A percentile compares a stretch with the other conserved stretches of the same genome.
Conservation (phyloP, 2,797 vertebrate species). For the Cebuella pygmaea region DNA sequence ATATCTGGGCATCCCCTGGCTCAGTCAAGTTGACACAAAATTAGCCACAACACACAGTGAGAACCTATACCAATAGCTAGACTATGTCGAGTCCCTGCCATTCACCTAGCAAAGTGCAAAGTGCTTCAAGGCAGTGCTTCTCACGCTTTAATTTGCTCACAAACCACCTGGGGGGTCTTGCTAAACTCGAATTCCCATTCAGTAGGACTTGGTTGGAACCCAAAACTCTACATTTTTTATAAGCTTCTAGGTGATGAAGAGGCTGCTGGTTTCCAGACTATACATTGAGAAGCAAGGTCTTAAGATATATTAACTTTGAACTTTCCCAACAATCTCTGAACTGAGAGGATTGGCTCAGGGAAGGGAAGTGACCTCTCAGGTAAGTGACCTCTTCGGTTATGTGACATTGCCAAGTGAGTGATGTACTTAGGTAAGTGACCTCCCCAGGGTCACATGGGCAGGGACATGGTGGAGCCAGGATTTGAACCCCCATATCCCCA, state of each 20-base stretch:
- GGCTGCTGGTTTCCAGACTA: not conserved
- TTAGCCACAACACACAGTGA: not conserved
- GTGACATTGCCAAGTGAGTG: not conserved
- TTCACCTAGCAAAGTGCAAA: not conserved
- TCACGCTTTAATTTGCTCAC: not conserved
- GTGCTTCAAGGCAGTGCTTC: not conserved
- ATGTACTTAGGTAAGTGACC: not conserved
- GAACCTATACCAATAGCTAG: not conserved
- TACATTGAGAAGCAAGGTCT: not conserved
- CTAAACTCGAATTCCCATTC: not conserved
- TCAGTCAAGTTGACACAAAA: not conserved
- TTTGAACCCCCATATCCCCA: not conserved
- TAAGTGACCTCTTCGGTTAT: not conserved
- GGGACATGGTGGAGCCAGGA: not conserved
- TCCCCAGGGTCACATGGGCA: not conserved
- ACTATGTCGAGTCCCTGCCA: not conserved
- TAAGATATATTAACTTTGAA: not conserved
- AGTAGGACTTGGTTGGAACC: not conserved
- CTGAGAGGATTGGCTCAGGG: not conserved
- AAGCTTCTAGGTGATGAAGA: not conserved
- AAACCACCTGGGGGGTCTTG: not conserved
- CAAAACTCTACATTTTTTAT: not conserved
- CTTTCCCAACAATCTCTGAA: not conserved
- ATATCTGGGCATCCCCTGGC: not conserved
- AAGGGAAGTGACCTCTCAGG: not conserved